Evolutionary conservation across 2,797 vertebrate genomes (phyloP), one percentile per base, ranked within the genome.

Genomic region (Hozukius guyotensis): DNA sequence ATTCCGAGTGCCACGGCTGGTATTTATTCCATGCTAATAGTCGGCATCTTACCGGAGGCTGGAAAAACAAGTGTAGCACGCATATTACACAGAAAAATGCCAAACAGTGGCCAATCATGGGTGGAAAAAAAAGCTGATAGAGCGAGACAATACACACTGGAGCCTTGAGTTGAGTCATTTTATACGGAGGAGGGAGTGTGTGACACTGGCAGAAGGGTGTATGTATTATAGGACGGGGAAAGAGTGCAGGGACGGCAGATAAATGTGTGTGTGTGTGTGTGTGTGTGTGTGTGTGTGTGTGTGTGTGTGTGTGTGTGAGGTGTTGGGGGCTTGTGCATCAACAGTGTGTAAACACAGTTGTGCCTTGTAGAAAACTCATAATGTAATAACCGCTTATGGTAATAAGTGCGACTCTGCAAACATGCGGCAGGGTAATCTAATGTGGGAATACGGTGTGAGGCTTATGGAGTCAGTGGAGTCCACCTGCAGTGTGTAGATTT

Each of bases 21-120:
- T 88, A 84, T 92, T 94, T 94, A 91, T 93, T 90, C 91, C 90
- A 89, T 86, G 83, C 88, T 92, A 92, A 94, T 92, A 89, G 77
- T 69, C 63, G 16, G 70, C 34, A 20, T 91, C 60, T 86, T 74
- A 90, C 91, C 70, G 3, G 61, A 81, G 88, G 89, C 88, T 72
- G 74, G 29, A 18, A 68, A 80, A 91, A 86, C 84, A 89, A 80
- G 80, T 84, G 84, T 73, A 75, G 38, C 64, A 63, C 5, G 22
- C 75, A 86, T 66, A 80, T 78, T 88, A 87, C 80, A 80, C 59
- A 67, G 70, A 75, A 78, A 91, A 79, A 87, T 84, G 73, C n/a
- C 77, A 87, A 87, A 83, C 67, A 76, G 2, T 4, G n/a, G 78
- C 72, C 70, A 88, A 81, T 87, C 75, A 88, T n/a, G n/a, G 62